These are phyloP conservation scores for Mastacembelus armatus DNA, from an alignment of 2,797 vertebrate species.

Conservation along the genomic window DNA sequence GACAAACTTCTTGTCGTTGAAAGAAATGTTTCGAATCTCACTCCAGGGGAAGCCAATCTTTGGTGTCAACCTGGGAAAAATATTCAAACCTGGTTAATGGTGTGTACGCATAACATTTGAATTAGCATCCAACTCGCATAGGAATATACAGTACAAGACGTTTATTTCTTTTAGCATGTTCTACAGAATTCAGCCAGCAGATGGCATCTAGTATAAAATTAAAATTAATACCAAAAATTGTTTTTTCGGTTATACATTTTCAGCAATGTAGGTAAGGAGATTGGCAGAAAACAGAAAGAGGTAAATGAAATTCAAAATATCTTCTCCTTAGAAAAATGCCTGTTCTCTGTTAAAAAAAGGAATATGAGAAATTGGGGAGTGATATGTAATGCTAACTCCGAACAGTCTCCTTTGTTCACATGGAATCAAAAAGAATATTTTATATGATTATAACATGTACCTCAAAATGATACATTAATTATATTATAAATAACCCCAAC, in stretches of 20 bases:
- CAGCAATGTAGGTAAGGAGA: not conserved
- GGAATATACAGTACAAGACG: not conserved
- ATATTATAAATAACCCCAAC: not conserved
- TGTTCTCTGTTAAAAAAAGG: not conserved
- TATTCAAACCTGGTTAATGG: not conserved
- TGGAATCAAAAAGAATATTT: not conserved
- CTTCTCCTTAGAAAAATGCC: not conserved
- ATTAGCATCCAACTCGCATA: not conserved
- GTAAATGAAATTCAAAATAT: not conserved
- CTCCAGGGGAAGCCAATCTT: conserved; percentile 99
- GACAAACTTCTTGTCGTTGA: conserved; percentile 98
- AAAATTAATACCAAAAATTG: too few relatives aligned
- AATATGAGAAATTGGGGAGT: too few relatives aligned
- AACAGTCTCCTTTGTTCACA: not conserved
- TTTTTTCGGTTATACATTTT: not conserved
- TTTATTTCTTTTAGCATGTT: not conserved
- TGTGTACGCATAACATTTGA: not conserved
- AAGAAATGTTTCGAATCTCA: conserved; percentile 98
- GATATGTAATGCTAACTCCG: not conserved
- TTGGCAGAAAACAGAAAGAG: conserved; percentile 8
- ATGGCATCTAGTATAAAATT: conserved; percentile 6
- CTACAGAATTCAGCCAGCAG: conserved; percentile 38
- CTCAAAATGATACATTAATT: not conserved
- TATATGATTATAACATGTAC: not conserved
- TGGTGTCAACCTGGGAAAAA: conserved; percentile 89